Conservation (phyloP, 2,888 invertebrate species). For the Monochamus alternatus region DNA sequence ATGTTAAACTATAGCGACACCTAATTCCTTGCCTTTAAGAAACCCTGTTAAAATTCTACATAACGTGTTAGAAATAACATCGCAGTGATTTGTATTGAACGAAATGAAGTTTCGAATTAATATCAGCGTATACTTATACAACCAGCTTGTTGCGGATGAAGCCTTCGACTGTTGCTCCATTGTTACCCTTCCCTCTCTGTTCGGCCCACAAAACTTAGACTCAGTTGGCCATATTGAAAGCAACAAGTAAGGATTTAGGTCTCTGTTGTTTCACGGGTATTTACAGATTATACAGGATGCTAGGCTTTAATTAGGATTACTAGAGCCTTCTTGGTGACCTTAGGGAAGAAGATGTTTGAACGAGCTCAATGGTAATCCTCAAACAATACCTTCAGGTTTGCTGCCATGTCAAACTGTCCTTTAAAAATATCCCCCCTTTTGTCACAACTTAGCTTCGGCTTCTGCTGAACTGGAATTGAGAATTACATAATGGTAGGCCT, state of each 20-base stretch:
- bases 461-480: not conserved
- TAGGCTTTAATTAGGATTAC: conserved; percentile 23
- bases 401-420: not conserved
- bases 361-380: conserved; percentile 14
- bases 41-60: too few relatives aligned
- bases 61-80: too few relatives aligned
- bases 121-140: too few relatives aligned
- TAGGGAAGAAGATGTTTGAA: conserved; percentile 14
- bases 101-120: conserved; percentile 16
- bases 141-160: conserved; percentile 23
- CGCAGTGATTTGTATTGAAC: too few relatives aligned
- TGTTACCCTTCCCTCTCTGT: conserved; percentile 10
- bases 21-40: too few relatives aligned
- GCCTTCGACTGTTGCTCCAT: conserved; percentile 29
- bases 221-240: conserved; percentile 23
- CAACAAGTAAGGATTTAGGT: conserved; percentile 30
- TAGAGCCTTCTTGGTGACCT: conserved; percentile 12
- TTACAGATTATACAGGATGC: conserved; percentile 21
- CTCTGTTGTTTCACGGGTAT: conserved; percentile 24
- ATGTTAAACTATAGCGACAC: too few relatives aligned
- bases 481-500: not conserved
- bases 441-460: not conserved
- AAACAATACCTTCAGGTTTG: conserved; percentile 5
- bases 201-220: conserved; percentile 20
- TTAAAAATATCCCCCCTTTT: conserved; percentile 5